These are phyloP conservation scores for Trilocha varians DNA, from an alignment of 2,888 invertebrate genomes.

Conservation along the genomic window DNA sequence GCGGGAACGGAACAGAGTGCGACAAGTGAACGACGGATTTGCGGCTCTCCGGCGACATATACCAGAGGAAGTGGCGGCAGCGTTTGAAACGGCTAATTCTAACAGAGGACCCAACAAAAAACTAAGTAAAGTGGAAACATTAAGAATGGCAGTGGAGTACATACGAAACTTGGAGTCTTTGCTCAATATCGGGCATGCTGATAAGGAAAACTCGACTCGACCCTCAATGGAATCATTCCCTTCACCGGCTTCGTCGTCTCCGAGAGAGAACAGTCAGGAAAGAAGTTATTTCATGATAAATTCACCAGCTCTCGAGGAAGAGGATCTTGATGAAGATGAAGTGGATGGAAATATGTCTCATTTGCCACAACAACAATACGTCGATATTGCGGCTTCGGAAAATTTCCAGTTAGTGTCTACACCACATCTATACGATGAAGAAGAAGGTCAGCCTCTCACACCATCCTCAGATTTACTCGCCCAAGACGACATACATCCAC, in stretches of 20 bases:
- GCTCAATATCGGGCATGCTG: conserved; percentile 77
- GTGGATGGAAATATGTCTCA: conserved; percentile 55
- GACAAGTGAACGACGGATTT: conserved; percentile 93
- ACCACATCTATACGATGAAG: conserved; percentile 74
- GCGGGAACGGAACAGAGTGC: conserved; percentile 92
- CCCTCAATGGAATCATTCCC: conserved; percentile 66
- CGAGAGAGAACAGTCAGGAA: conserved; percentile 67
- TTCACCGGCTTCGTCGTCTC: conserved; percentile 66
- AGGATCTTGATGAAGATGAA: conserved; percentile 61
- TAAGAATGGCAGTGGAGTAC: conserved; percentile 92
- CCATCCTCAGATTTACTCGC: conserved; percentile 60
- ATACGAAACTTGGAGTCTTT: conserved; percentile 86
- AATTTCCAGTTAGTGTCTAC: conserved; percentile 76
- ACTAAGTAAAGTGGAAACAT: conserved; percentile 89
- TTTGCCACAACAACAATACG: conserved; percentile 71
- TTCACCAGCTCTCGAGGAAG: conserved; percentile 61
- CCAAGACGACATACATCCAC: conserved; percentile 66
- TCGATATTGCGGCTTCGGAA: conserved; percentile 74
- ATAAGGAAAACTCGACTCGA: conserved; percentile 58
- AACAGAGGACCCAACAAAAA: conserved; percentile 82
- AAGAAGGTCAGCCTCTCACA: conserved; percentile 74
- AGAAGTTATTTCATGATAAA: conserved; percentile 62
- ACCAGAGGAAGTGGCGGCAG: conserved; percentile 84
- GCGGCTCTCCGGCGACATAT: conserved; percentile 90
- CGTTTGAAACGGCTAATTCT: conserved; percentile 77